Conservation (phyloP, 2,888 invertebrate genomes). For the Polyploca ridens region DNA sequence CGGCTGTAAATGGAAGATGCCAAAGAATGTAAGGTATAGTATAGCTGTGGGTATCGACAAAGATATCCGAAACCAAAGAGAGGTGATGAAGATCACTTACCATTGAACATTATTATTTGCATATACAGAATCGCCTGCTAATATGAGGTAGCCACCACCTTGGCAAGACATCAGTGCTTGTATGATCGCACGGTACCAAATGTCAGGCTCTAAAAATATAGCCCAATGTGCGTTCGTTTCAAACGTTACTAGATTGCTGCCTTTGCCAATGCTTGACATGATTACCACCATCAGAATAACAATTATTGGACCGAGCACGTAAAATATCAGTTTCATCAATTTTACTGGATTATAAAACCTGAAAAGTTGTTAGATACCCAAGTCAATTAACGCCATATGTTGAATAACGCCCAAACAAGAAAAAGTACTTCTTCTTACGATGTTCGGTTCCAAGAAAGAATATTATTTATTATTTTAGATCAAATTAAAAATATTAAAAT, state of each 20-base stretch:
- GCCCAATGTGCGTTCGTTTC: conserved; percentile 47
- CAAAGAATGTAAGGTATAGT: too few species aligned
- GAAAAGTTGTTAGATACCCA: conserved; percentile 34
- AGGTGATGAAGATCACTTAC: conserved; percentile 43
- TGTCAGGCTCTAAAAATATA: conserved; percentile 49
- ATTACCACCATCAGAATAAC: conserved; percentile 47
- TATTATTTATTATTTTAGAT: too few species aligned
- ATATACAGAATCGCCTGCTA: conserved; percentile 66
- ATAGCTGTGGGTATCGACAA: too few species aligned
- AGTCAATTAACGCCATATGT: too few species aligned
- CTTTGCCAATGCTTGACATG: conserved; percentile 45
- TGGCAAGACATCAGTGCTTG: conserved; percentile 68
- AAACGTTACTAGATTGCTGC: conserved; percentile 39
- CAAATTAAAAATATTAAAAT: too few species aligned
- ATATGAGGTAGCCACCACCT: conserved; percentile 66
- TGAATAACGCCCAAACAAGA: too few species aligned
- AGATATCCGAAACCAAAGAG: not conserved
- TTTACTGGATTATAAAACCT: conserved; percentile 71
- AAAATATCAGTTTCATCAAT: conserved; percentile 67
- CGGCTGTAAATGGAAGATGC: too few species aligned
- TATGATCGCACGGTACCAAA: conserved; percentile 64
- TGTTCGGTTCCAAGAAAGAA: too few species aligned
- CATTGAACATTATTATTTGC: conserved; percentile 63
- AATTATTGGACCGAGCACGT: conserved; percentile 51
- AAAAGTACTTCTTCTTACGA: too few species aligned